Conservation (phyloP, 35 echinoderm and acorn worm species). For the Hemicentrotus pulcherrimus region DNA sequence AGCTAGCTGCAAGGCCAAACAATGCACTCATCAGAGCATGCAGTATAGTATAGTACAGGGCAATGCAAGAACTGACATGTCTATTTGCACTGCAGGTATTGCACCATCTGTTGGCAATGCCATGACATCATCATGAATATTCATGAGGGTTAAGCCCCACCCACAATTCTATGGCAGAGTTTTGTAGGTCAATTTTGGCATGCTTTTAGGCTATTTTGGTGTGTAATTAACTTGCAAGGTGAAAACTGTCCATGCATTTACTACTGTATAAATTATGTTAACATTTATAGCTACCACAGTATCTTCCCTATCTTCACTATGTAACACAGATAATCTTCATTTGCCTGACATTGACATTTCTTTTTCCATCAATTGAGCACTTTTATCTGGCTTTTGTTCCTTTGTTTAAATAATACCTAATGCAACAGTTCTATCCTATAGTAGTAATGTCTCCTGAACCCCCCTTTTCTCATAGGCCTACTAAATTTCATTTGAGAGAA, state of each 20-base stretch:
- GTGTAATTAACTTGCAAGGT: background rate
- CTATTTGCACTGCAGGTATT: slow-evolving; percentile 2
- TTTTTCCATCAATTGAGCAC: too few species aligned
- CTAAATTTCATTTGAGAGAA: background rate
- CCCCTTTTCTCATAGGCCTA: too few species aligned
- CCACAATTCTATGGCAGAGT: background rate
- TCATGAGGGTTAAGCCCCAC: slow-evolving; percentile 29
- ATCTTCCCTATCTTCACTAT: background rate
- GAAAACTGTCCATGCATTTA: background rate
- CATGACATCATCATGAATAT: slow-evolving; percentile 17
- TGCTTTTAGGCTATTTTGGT: background rate
- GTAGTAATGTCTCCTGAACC: too few species aligned
- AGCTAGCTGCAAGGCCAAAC: background rate
- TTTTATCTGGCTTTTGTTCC: too few species aligned
- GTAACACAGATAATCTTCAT: too few species aligned
- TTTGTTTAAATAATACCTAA: too few species aligned
- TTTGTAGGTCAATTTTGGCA: background rate
- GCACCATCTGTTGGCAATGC: slow-evolving; percentile 37
- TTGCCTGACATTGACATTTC: too few species aligned
- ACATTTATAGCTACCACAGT: background rate
- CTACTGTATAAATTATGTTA: background rate
- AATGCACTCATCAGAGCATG: background rate
- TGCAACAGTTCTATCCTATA: too few species aligned
- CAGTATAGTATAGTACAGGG: background rate
- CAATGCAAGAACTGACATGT: background rate